phyloP scores from a whole-genome alignment of 2,888 invertebrate species.

The Hylaea fasciaria region DNA sequence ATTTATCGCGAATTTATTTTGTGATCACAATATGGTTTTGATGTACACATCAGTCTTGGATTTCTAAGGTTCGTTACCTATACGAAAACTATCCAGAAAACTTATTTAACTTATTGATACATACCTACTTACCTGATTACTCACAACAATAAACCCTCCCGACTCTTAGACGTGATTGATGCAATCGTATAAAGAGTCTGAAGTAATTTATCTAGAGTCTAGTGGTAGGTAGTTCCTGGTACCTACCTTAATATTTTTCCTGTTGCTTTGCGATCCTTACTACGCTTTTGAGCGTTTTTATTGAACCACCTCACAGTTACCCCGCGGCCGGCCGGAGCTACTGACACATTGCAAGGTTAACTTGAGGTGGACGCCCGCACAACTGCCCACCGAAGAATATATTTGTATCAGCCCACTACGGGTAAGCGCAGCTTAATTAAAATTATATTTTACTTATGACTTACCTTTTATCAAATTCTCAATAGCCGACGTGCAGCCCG shows the following conservation, averaged over 20 bases:
- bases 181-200: too few relatives aligned
- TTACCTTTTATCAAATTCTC: constrained; percentile 51
- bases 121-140: too few relatives aligned
- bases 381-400: constrained; percentile 45
- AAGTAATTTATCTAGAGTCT: too few relatives aligned
- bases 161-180: too few relatives aligned
- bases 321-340: constrained; percentile 66
- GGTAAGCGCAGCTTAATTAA: constrained; percentile 53
- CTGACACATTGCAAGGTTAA: constrained; percentile 81
- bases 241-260: not conserved
- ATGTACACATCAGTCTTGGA: too few relatives aligned
- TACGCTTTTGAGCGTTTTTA: constrained; percentile 64
- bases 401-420: not conserved
- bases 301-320: constrained; percentile 74
- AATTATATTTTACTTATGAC: constrained; percentile 60
- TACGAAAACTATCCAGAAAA: too few relatives aligned
- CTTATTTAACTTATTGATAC: too few relatives aligned
- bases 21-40: too few relatives aligned
- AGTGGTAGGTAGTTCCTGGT: not conserved
- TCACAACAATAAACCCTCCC: too few relatives aligned
- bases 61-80: too few relatives aligned
- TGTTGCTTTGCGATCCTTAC: not conserved
- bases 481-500: too few relatives aligned
- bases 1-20: too few relatives aligned
- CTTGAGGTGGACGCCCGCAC: constrained; percentile 74